These are phyloP conservation scores for Falco columbarius DNA, from an alignment of 2,797 vertebrate genomes.

Conservation along the genomic window DNA sequence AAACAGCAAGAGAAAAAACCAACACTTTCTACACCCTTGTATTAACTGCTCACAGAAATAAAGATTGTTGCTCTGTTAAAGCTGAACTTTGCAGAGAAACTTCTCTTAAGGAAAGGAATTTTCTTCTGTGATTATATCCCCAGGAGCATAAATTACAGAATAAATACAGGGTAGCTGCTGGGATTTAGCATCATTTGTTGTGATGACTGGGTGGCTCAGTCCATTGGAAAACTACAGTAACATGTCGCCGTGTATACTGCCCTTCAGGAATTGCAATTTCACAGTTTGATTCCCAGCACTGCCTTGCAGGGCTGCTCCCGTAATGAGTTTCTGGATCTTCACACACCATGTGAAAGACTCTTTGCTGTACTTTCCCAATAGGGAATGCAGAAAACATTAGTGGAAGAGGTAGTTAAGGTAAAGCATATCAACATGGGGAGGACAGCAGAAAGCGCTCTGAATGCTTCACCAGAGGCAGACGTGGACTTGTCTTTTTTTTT, in stretches of 20 bases:
- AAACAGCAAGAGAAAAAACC: not conserved
- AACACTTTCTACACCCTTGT: not conserved
- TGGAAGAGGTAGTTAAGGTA: constrained; percentile 1
- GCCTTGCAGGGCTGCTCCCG: constrained; percentile 45
- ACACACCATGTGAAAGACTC: constrained; percentile 16
- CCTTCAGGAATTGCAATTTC: constrained; percentile 69
- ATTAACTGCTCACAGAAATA: not conserved
- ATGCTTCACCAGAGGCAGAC: not conserved
- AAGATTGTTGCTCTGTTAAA: not conserved
- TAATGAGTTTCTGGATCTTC: constrained; percentile 66
- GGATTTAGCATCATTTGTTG: constrained; percentile 25
- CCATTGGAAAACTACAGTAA: constrained; percentile 25
- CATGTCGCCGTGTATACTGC: not conserved
- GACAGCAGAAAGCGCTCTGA: not conserved
- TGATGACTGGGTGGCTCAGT: constrained; percentile 9
- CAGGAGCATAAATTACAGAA: constrained; percentile 21
- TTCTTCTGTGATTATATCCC: constrained; percentile 25
- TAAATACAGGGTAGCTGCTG: constrained; percentile 26
- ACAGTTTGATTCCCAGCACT: constrained; percentile 68
- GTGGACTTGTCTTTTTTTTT: not conserved
- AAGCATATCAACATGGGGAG: not conserved
- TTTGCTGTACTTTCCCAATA: not conserved
- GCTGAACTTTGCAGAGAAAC: not conserved
- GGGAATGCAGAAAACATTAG: constrained; percentile 12
- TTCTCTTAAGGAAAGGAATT: constrained; percentile 31